Evolutionary conservation across 2,113 vertebrate species (phyloP).

Genomic region (Stigmatopora argus): DNA sequence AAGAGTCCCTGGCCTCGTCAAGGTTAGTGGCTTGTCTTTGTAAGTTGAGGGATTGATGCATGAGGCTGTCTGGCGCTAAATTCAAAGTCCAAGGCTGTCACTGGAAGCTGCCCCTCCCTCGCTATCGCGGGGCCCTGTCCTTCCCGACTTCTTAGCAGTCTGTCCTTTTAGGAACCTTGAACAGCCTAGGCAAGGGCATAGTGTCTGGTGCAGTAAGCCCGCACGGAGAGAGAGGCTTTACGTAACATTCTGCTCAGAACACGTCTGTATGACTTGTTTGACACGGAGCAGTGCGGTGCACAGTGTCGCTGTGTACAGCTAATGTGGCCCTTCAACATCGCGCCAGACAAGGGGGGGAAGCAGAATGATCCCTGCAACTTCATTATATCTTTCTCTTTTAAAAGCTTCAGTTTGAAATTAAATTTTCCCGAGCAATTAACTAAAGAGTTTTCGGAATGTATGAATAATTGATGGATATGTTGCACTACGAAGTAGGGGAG

Average conservation of each 20-base stretch:
- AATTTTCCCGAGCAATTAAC: conserved; percentile 67
- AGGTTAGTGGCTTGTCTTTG: conserved; percentile 93
- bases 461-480: conserved; percentile 71
- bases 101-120: conserved; percentile 54
- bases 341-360: conserved; percentile 25
- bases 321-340: conserved; percentile 24
- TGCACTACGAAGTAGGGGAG: conserved; percentile 36
- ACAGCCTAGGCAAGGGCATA: conserved; percentile 69
- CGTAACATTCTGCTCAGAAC: conserved; percentile 67
- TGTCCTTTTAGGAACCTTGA: conserved; percentile 77
- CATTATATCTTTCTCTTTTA: conserved; percentile 70
- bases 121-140: conserved; percentile 66
- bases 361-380: conserved; percentile 59
- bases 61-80: conserved; percentile 86
- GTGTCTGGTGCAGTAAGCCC: conserved; percentile 70
- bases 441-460: conserved; percentile 70
- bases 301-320: conserved; percentile 41
- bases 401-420: conserved; percentile 71
- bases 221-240: conserved; percentile 65
- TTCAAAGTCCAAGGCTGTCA: conserved; percentile 91
- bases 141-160: conserved; percentile 71
- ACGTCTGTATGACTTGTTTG: conserved; percentile 63
- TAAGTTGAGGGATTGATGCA: conserved; percentile 96
- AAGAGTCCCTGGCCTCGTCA: conserved; percentile 88
- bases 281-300: conserved; percentile 56